These are phyloP conservation scores for Drosophila emarginata DNA, from an alignment of 2,888 invertebrate genomes.

Conservation along the genomic window DNA sequence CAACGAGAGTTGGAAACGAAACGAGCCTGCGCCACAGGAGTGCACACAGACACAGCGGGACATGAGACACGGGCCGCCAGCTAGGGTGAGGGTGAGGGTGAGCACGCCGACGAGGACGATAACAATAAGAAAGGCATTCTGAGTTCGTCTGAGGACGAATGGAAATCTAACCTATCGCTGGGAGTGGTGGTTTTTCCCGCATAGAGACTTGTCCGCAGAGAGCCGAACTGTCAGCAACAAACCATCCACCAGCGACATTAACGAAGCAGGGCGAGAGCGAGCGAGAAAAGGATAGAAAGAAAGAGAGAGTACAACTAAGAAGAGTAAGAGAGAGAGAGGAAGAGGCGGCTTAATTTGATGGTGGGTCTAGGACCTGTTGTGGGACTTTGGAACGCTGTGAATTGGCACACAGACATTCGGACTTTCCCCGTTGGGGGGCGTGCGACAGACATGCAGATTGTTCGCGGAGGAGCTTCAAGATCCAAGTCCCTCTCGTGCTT, in stretches of 20 bases:
- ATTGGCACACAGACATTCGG: conserved; percentile 52
- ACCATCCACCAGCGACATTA: conserved; percentile 45
- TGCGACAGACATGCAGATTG: conserved; percentile 23
- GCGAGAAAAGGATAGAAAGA: conserved; percentile 6
- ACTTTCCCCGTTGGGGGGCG: conserved; percentile 50
- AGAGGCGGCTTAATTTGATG: conserved; percentile 6
- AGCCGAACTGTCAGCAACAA: conserved; percentile 71
- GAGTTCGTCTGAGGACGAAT: conserved; percentile 45
- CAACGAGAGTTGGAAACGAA: conserved; percentile 76
- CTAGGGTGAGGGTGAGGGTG: conserved; percentile 5
- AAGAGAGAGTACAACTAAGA: conserved; percentile 8
- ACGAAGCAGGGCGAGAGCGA: conserved; percentile 1
- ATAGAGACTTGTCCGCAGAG: conserved; percentile 57
- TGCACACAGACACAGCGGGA: conserved; percentile 31
- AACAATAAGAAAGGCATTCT: conserved; percentile 40
- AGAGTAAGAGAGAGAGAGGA: not conserved
- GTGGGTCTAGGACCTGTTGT: conserved; percentile 33
- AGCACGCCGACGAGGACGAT: conserved; percentile 24
- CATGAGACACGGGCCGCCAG: conserved; percentile 13
- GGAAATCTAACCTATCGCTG: conserved; percentile 72
- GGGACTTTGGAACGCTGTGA: conserved; percentile 67
- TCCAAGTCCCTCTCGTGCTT: conserved; percentile 32
- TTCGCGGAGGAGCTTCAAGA: conserved; percentile 23
- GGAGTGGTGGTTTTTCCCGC: conserved; percentile 62
- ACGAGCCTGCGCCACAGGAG: conserved; percentile 72